phyloP scores from a whole-genome alignment of 2,113 vertebrate species.

The Rhabdornis inornatus region DNA sequence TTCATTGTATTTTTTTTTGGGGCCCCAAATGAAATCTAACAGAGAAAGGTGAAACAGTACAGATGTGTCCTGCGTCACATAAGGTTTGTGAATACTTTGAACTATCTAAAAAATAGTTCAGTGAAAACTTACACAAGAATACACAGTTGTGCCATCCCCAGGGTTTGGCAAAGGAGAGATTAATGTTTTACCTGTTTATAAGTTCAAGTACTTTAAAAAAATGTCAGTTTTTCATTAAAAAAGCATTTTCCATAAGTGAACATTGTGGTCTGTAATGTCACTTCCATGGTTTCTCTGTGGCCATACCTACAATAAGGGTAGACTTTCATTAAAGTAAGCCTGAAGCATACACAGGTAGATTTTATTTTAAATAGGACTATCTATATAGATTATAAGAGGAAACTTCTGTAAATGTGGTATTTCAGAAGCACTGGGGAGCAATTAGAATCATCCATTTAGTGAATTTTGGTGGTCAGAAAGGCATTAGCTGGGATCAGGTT shows the following conservation, averaged over 20 bases:
- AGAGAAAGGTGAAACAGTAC: not conserved
- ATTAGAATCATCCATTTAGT: conserved; percentile 39
- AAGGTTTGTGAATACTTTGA: not conserved
- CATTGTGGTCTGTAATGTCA: not conserved
- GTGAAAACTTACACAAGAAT: not conserved
- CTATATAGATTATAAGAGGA: not conserved
- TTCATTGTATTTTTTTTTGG: fast-evolving
- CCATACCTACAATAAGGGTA: not conserved
- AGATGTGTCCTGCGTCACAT: not conserved
- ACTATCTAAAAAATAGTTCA: not conserved
- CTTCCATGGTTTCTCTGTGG: not conserved
- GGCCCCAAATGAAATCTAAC: not conserved
- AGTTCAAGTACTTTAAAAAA: not conserved
- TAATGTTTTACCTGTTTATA: not conserved
- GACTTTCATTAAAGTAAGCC: conserved; percentile 28
- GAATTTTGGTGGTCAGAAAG: conserved; percentile 34
- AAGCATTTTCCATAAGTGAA: not conserved
- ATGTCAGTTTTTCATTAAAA: not conserved
- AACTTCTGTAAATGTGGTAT: conserved; percentile 10
- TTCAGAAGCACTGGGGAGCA: conserved; percentile 30
- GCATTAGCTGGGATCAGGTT: conserved; percentile 19
- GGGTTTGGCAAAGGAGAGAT: not conserved
- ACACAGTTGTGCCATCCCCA: not conserved
- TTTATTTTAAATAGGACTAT: conserved; percentile 33
- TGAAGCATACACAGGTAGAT: not conserved